Evolutionary conservation across 2,113 vertebrate genomes (phyloP).

Genomic region (Pelecanoides urinatrix): DNA sequence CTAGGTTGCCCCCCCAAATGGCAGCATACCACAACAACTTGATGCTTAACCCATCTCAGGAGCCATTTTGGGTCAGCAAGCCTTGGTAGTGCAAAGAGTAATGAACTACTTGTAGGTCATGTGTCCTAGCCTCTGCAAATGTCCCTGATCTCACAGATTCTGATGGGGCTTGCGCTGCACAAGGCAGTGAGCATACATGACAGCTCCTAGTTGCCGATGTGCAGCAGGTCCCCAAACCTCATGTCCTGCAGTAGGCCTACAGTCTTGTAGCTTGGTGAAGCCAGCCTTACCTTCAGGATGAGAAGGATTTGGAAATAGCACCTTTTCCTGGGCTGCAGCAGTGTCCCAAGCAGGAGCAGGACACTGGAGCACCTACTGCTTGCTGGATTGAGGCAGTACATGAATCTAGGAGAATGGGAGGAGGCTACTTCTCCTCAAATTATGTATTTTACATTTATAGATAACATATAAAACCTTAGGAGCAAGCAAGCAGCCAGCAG

Average conservation of each 20-base stretch:
- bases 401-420: background rate
- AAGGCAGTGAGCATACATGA: fast-evolving
- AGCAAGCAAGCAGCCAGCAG: background rate
- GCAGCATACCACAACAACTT: background rate
- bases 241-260: background rate
- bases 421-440: background rate
- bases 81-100: background rate
- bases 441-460: background rate
- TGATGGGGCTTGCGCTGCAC: background rate
- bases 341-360: background rate
- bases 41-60: background rate
- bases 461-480: background rate
- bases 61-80: background rate
- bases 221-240: background rate
- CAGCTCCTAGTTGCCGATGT: background rate
- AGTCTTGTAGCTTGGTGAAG: background rate
- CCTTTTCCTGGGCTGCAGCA: background rate
- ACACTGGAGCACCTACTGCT: background rate
- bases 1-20: too few species aligned
- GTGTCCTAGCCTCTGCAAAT: background rate
- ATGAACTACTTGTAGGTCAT: too few species aligned
- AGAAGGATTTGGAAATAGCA: background rate
- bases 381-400: background rate
- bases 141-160: background rate
- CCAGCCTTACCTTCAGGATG: background rate